Conservation (phyloP, 2,888 invertebrate species). For the Clitarchus hookeri region DNA sequence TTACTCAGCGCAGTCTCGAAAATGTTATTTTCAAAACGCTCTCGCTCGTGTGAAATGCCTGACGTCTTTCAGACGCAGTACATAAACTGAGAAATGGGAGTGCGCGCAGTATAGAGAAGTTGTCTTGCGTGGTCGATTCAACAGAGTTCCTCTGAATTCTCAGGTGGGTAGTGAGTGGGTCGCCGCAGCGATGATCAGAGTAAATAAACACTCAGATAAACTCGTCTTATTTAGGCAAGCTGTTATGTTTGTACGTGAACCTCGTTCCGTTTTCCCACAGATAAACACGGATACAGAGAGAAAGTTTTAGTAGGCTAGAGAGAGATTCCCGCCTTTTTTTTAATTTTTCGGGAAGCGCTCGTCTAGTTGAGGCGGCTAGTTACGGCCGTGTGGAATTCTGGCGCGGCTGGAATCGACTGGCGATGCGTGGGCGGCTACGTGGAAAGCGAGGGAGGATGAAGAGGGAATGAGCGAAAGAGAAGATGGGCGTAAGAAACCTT, state of each 20-base stretch:
- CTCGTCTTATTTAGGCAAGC: neutral
- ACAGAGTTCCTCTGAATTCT: neutral
- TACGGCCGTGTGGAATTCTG: neutral
- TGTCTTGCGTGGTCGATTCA: neutral
- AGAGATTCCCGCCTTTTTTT: neutral
- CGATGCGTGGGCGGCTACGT: neutral
- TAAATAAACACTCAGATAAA: conserved; percentile 8
- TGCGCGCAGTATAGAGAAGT: neutral
- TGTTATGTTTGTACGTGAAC: neutral
- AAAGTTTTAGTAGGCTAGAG: neutral
- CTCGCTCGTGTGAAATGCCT: neutral
- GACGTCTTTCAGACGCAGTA: neutral
- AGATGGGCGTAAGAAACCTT: neutral
- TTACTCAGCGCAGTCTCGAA: too few species aligned
- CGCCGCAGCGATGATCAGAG: neutral
- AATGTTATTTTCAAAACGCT: neutral
- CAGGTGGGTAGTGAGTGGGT: neutral
- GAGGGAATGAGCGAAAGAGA: neutral
- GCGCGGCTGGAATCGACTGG: neutral
- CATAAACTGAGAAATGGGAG: neutral
- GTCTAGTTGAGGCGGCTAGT: neutral
- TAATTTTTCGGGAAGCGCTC: neutral
- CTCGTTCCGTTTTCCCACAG: neutral
- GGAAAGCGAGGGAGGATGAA: neutral
- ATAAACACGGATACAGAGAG: neutral